These are phyloP conservation scores for Diabrotica virgifera DNA, from an alignment of 1,140 invertebrate species.

Conservation along the genomic window DNA sequence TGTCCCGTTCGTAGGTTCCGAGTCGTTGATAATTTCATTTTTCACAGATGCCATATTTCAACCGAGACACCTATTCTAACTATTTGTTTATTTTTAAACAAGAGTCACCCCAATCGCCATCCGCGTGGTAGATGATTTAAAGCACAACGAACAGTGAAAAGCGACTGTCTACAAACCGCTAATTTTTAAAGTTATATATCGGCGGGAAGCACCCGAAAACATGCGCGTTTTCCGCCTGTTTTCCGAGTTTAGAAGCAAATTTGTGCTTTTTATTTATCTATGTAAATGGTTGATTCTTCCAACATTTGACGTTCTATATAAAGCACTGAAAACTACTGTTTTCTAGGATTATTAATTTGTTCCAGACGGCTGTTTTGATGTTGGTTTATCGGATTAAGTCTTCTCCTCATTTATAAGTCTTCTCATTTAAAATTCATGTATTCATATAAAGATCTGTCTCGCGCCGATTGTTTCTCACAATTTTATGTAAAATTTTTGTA, in stretches of 20 bases:
- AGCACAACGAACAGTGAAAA: not conserved
- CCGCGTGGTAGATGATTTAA: not conserved
- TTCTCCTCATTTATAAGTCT: too few relatives aligned
- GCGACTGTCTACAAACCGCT: not conserved
- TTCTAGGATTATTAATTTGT: too few relatives aligned
- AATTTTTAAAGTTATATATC: constrained; percentile 3
- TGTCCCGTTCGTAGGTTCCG: not conserved
- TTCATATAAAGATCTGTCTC: too few relatives aligned
- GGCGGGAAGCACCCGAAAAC: not conserved
- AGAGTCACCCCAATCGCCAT: not conserved
- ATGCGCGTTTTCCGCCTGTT: not conserved
- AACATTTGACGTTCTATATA: too few relatives aligned
- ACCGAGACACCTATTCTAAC: not conserved
- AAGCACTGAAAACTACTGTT: too few relatives aligned
- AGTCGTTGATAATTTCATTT: not conserved
- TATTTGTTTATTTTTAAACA: not conserved
- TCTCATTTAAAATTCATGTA: too few relatives aligned
- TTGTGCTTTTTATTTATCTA: too few relatives aligned
- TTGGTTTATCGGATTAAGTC: too few relatives aligned
- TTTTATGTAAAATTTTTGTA: too few relatives aligned
- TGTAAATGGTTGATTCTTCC: too few relatives aligned
- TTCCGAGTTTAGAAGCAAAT: not conserved
- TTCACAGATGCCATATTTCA: not conserved
- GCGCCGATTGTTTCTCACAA: too few relatives aligned
- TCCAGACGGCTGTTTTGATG: too few relatives aligned